phyloP scores from a whole-genome alignment of 2,888 invertebrate species.

The Caenorhabditis sp. region DNA sequence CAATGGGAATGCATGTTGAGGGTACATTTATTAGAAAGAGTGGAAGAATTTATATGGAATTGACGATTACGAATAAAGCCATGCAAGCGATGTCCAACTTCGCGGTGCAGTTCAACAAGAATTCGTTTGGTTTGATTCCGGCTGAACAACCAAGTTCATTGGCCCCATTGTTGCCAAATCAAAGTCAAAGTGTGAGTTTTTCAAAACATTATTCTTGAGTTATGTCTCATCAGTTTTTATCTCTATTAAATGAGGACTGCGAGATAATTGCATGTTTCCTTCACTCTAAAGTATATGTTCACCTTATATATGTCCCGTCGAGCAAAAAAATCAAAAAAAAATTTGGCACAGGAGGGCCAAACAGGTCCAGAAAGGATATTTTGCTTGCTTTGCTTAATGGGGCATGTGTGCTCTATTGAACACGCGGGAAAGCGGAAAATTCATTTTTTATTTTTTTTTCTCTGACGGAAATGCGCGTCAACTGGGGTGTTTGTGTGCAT shows the following conservation, averaged over 20 bases:
- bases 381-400: too few species aligned
- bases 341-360: too few species aligned
- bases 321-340: neutral
- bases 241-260: too few species aligned
- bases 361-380: too few species aligned
- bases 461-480: too few species aligned
- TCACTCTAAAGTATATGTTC: too few species aligned
- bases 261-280: too few species aligned
- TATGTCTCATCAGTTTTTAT: too few species aligned
- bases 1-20: slow-evolving; percentile 85
- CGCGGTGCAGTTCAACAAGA: slow-evolving; percentile 98
- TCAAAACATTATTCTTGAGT: neutral
- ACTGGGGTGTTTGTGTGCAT: too few species aligned
- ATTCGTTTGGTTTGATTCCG: slow-evolving; percentile 88
- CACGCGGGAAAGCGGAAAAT: too few species aligned
- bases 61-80: slow-evolving; percentile 92
- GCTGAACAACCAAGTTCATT: slow-evolving; percentile 83
- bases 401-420: too few species aligned
- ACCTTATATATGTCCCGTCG: neutral
- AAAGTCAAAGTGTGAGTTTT: slow-evolving; percentile 77
- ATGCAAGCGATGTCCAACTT: slow-evolving; percentile 96
- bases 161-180: slow-evolving; percentile 81
- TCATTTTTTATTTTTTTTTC: too few species aligned
- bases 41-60: slow-evolving; percentile 89
- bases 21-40: slow-evolving; percentile 87